Evolutionary conservation across 2,888 invertebrate species (phyloP).

Genomic region (Chloroclysta siterata): DNA sequence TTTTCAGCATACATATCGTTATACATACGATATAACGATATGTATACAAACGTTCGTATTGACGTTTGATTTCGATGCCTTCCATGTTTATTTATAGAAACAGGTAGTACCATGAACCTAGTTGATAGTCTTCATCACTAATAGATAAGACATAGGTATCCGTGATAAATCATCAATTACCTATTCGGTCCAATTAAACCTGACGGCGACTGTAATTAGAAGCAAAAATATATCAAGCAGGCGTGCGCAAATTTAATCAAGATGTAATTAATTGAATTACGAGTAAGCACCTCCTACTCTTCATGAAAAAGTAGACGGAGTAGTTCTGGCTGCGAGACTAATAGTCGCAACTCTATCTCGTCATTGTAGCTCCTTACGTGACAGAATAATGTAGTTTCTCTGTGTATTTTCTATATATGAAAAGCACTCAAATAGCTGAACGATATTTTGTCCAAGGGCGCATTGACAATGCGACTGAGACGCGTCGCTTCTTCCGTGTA

Average conservation of each 20-base stretch:
- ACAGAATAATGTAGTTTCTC: not conserved
- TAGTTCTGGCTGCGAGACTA: conserved; percentile 42
- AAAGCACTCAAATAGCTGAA: conserved; percentile 50
- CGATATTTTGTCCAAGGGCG: conserved; percentile 67
- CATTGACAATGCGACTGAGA: conserved; percentile 65
- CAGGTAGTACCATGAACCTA: no score
- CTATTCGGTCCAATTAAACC: conserved; percentile 12
- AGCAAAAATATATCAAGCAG: conserved; percentile 43
- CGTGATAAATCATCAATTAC: conserved; percentile 5
- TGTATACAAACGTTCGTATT: no score
- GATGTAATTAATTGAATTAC: conserved; percentile 57
- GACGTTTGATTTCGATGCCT: no score
- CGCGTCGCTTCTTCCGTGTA: conserved; percentile 73
- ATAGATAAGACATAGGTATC: not conserved
- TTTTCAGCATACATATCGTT: no score
- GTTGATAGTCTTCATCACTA: not conserved
- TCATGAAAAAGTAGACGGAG: conserved; percentile 54
- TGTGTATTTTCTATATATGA: conserved; percentile 23
- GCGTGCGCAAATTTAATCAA: conserved; percentile 50
- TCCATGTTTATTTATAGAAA: no score
- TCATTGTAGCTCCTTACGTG: conserved; percentile 33
- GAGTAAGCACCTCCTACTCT: conserved; percentile 31
- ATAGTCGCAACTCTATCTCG: conserved; percentile 50
- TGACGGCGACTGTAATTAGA: conserved; percentile 4
- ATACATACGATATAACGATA: no score